A percentile compares a stretch with the other conserved stretches of the same genome.
These are phyloP conservation scores for Subanguina moxae DNA, from an alignment of 1,140 invertebrate genomes.

Conservation along the genomic window DNA sequence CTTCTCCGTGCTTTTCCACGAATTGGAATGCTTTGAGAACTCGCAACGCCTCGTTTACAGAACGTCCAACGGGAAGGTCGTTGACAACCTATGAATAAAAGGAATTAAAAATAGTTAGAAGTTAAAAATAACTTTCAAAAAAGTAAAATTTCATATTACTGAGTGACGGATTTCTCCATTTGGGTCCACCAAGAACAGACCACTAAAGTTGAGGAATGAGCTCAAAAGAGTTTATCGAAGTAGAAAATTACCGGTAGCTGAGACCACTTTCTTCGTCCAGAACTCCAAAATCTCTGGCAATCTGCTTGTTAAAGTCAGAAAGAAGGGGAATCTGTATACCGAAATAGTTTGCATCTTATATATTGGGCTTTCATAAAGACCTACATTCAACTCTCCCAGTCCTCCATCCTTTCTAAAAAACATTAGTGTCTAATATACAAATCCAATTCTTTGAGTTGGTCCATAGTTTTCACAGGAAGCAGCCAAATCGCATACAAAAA, in stretches of 20 bases:
- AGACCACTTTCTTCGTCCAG: slow-evolving; percentile 78
- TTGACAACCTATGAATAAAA: slow-evolving; percentile 57
- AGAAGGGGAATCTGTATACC: slow-evolving; percentile 73
- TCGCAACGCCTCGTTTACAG: slow-evolving; percentile 82
- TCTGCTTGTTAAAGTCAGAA: slow-evolving; percentile 83
- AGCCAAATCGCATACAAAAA: no score
- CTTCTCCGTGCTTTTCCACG: slow-evolving; percentile 86
- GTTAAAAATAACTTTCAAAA: no score
- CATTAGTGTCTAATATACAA: no score
- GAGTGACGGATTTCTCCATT: slow-evolving; percentile 66
- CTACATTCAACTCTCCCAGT: slow-evolving; percentile 72
- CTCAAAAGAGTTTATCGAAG: not conserved
- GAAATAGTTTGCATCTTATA: slow-evolving; percentile 20
- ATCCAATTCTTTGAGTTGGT: no score
- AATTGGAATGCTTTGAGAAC: slow-evolving; percentile 87
- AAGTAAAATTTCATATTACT: no score
- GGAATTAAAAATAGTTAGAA: no score
- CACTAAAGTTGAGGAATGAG: slow-evolving; percentile 50
- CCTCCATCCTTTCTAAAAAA: slow-evolving; percentile 68
- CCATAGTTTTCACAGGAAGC: no score
- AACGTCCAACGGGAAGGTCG: slow-evolving; percentile 85
- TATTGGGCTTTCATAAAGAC: not conserved
- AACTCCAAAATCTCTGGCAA: slow-evolving; percentile 80
- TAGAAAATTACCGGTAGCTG: slow-evolving; percentile 74
- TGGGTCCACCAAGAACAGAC: slow-evolving; percentile 68